phyloP scores from a whole-genome alignment of 1,140 invertebrate species.

The Saccostrea echinata region DNA sequence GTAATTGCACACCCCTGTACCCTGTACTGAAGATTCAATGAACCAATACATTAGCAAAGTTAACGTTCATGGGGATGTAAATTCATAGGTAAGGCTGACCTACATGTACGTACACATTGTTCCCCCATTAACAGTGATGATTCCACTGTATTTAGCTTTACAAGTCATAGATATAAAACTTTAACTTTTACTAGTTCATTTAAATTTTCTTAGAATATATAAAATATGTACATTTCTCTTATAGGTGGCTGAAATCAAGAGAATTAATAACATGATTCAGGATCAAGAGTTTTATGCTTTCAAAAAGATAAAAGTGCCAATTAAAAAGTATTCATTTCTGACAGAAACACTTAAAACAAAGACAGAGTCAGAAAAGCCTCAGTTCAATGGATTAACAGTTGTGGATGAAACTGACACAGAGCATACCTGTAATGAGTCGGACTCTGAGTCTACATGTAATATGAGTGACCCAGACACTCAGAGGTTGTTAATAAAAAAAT shows the following conservation, averaged over 20 bases:
- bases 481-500: conserved; percentile 66
- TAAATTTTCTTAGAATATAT: background rate
- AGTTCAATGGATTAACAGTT: conserved; percentile 51
- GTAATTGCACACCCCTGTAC: no score
- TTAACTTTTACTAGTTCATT: background rate
- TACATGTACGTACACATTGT: no score
- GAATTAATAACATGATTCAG: conserved; percentile 74
- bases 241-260: conserved; percentile 76
- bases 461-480: conserved; percentile 73
- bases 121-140: no score
- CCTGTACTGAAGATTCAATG: no score
- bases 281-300: conserved; percentile 76
- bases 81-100: no score
- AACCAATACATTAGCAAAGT: no score
- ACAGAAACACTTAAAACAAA: conserved; percentile 64
- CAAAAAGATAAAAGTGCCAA: conserved; percentile 73
- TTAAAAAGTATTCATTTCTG: conserved; percentile 68
- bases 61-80: no score
- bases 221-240: background rate
- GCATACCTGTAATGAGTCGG: conserved; percentile 24
- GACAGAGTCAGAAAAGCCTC: background rate
- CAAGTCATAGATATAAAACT: no score
- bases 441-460: conserved; percentile 63
- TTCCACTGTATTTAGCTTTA: no score
- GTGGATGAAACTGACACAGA: conserved; percentile 48